Evolutionary conservation across 2,888 invertebrate genomes (phyloP).

Genomic region (Hymenopus coronatus): DNA sequence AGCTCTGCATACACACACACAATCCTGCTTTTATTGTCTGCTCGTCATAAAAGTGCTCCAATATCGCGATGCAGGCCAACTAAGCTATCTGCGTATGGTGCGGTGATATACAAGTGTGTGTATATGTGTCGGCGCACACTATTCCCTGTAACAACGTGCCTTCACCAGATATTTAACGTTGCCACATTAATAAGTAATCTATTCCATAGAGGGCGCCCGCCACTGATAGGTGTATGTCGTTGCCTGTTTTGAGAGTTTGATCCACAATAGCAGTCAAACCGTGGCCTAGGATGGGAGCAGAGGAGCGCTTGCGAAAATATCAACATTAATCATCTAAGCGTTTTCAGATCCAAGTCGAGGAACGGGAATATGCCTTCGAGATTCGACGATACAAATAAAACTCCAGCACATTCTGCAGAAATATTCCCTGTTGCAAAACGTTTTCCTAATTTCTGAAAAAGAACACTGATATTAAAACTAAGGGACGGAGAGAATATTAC

Average conservation of each 20-base stretch:
- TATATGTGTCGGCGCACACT: no score
- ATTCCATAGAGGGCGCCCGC: neutral
- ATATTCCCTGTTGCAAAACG: no score
- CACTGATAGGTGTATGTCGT: neutral
- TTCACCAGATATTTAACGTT: neutral
- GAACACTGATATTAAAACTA: no score
- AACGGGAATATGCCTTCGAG: no score
- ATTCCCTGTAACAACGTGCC: no score
- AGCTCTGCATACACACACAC: neutral
- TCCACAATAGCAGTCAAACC: neutral
- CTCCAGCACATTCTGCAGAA: no score
- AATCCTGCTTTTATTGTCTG: neutral
- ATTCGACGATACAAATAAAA: no score
- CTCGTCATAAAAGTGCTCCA: neutral
- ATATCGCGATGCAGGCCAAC: neutral
- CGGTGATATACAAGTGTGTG: neutral
- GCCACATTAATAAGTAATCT: slow-evolving; percentile 7
- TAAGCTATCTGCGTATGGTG: neutral
- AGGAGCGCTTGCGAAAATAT: neutral
- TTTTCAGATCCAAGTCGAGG: neutral
- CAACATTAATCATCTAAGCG: neutral
- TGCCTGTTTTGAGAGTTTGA: neutral
- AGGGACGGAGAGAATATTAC: no score
- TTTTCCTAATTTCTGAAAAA: no score
- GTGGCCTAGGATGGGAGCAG: no score